A percentile compares a stretch with the other conserved stretches of the same genome.
These are phyloP conservation scores for Drosophila elegans DNA, from an alignment of 1,140 invertebrate species.

Conservation along the genomic window DNA sequence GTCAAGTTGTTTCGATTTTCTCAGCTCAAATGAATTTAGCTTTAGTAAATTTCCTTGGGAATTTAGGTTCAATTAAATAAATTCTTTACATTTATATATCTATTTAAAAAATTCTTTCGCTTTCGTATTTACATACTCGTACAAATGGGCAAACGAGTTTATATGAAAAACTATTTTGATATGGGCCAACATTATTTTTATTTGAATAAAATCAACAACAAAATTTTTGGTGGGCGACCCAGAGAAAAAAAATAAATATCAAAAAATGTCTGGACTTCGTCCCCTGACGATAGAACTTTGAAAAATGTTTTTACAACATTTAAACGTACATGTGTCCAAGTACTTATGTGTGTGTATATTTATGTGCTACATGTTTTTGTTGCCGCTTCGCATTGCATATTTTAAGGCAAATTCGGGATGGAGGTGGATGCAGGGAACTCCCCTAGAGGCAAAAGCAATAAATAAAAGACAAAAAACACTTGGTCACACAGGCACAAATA, in stretches of 20 bases:
- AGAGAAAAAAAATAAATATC: conserved; percentile 37
- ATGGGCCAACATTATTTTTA: conserved; percentile 56
- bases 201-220: conserved; percentile 71
- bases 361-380: conserved; percentile 28
- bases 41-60: conserved; percentile 22
- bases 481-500: conserved; percentile 29
- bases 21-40: neutral
- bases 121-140: conserved; percentile 36
- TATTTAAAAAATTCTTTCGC: conserved; percentile 2
- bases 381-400: conserved; percentile 60
- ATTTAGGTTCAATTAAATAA: conserved; percentile 36
- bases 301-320: conserved; percentile 80
- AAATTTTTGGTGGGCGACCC: conserved; percentile 28
- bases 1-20: neutral
- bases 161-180: conserved; percentile 53
- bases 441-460: conserved; percentile 61
- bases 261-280: conserved; percentile 31
- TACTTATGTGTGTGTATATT: conserved; percentile 5
- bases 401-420: conserved; percentile 53
- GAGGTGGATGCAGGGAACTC: conserved; percentile 9
- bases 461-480: conserved; percentile 56
- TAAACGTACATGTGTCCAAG: conserved; percentile 13
- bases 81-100: conserved; percentile 20
- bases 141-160: conserved; percentile 26
- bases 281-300: conserved; percentile 52